Evolutionary conservation across 2,113 vertebrate species (phyloP).

Genomic region (Dascyllus trimaculatus): DNA sequence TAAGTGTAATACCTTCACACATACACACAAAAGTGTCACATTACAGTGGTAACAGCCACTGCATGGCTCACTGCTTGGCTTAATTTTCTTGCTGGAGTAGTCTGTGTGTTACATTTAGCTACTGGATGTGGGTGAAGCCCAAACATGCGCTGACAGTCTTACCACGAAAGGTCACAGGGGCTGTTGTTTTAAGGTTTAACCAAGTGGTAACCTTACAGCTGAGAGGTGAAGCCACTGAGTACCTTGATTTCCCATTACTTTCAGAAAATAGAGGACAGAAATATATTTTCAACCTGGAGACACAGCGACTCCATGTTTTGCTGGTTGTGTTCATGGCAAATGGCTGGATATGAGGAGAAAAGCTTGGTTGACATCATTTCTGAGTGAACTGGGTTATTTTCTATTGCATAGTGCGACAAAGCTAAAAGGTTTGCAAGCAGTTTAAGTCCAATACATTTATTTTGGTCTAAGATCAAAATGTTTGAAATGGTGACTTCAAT

Average conservation of each 20-base stretch:
- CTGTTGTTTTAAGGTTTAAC: background rate
- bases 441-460: too few relatives aligned
- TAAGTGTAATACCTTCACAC: constrained; percentile 11
- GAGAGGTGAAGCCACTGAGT: background rate
- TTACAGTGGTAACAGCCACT: constrained; percentile 9
- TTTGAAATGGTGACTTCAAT: too few relatives aligned
- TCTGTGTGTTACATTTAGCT: constrained; percentile 14
- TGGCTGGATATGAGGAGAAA: background rate
- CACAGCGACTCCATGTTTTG: background rate
- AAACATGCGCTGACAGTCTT: background rate
- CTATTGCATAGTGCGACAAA: background rate
- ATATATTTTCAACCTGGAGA: background rate
- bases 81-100: background rate
- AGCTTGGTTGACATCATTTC: background rate
- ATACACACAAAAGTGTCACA: background rate
- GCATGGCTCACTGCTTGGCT: constrained; percentile 12
- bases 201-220: background rate
- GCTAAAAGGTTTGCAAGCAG: too few relatives aligned
- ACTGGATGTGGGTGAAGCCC: background rate
- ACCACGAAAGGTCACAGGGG: background rate
- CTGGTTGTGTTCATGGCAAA: too few relatives aligned
- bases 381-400: background rate
- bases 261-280: background rate
- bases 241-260: too few relatives aligned
- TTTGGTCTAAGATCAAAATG: too few relatives aligned